phyloP scores from a whole-genome alignment of 2,113 vertebrate genomes.

The Saguinus imperator region DNA sequence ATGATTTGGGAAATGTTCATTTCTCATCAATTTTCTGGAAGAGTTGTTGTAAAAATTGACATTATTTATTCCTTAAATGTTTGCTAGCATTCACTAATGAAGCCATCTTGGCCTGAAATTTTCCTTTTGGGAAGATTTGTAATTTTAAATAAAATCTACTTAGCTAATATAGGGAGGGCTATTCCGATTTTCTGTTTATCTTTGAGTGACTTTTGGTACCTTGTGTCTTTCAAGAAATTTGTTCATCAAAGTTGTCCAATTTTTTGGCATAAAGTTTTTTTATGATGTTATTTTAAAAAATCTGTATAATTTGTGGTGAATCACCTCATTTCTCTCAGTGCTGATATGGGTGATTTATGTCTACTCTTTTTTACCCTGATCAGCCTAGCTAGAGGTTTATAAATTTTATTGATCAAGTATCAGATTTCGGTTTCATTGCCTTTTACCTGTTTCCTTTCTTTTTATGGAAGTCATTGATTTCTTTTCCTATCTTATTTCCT shows the following conservation, averaged over 20 bases:
- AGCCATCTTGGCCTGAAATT: neutral
- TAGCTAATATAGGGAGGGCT: neutral
- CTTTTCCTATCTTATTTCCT: neutral
- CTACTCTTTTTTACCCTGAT: neutral
- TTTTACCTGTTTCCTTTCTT: constrained; percentile 6
- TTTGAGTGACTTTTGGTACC: neutral
- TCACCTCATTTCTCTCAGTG: neutral
- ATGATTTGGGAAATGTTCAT: neutral
- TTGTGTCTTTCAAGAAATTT: neutral
- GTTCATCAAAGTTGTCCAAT: neutral
- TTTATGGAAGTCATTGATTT: neutral
- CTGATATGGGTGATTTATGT: neutral
- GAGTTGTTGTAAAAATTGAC: neutral
- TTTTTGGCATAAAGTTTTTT: neutral
- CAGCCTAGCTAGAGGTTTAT: neutral
- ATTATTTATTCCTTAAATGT: neutral
- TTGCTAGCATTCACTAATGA: neutral
- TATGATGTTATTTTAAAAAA: neutral
- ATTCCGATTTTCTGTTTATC: neutral
- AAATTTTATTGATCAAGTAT: neutral
- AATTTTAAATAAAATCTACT: neutral
- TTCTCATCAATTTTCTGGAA: neutral
- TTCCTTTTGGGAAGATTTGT: neutral
- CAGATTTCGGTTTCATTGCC: neutral
- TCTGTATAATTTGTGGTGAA: neutral